Conservation (phyloP, 2,888 invertebrate genomes). For the Tholera decimalis region DNA sequence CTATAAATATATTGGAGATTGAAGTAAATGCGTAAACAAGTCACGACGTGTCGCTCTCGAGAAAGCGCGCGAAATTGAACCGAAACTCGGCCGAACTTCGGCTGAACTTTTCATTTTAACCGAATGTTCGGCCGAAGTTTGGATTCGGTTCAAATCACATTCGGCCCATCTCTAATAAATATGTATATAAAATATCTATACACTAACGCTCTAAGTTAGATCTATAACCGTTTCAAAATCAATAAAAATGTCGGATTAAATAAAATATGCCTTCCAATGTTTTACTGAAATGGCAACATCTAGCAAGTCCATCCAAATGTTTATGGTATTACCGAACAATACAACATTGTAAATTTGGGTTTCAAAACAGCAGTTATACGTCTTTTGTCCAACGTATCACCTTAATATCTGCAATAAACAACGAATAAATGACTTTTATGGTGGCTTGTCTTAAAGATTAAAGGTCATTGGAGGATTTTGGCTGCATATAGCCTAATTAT, state of each 20-base stretch:
- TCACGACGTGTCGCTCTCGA: too few species aligned
- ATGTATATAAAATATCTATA: too few species aligned
- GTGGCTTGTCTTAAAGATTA: conserved; percentile 55
- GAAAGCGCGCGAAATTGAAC: too few species aligned
- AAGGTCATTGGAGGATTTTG: conserved; percentile 70
- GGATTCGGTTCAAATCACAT: too few species aligned
- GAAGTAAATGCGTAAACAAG: too few species aligned
- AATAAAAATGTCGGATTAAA: conserved; percentile 42
- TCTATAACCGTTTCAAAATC: conserved; percentile 2
- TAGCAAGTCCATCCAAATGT: conserved; percentile 24
- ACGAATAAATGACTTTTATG: conserved; percentile 63
- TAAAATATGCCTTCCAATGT: conserved; percentile 12
- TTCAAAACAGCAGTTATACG: conserved; percentile 49
- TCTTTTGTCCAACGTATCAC: conserved; percentile 59
- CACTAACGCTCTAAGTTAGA: not conserved
- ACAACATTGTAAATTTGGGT: conserved; percentile 46
- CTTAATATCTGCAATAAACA: conserved; percentile 62
- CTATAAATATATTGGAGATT: too few species aligned
- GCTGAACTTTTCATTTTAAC: too few species aligned
- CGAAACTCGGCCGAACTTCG: too few species aligned
- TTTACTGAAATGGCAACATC: conserved; percentile 34
- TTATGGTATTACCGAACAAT: conserved; percentile 53
- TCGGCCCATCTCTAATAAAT: too few species aligned
- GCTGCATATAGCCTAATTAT: conserved; percentile 68
- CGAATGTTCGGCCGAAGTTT: too few species aligned